Evolutionary conservation across 2,888 invertebrate genomes (phyloP).

Genomic region (Anarsia innoxiella): DNA sequence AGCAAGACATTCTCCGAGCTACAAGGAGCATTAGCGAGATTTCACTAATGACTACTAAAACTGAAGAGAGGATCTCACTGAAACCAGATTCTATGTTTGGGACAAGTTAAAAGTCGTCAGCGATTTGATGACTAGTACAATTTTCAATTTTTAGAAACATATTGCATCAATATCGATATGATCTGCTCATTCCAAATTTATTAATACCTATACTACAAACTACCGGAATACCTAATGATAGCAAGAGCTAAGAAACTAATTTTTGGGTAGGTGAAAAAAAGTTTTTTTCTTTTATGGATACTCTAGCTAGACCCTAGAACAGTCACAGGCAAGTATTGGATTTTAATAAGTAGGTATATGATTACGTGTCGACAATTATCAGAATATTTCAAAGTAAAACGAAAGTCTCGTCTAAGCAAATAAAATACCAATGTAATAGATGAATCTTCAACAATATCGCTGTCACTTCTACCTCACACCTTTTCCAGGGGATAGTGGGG

Average conservation of each 20-base stretch:
- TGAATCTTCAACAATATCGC: constrained; percentile 15
- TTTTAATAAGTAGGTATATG: not conserved
- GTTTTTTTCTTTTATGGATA: too few relatives aligned
- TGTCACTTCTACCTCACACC: constrained; percentile 16
- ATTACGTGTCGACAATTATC: not conserved
- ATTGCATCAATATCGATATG: not conserved
- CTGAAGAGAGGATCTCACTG: constrained; percentile 52
- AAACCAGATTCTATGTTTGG: constrained; percentile 27
- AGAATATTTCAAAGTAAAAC: not conserved
- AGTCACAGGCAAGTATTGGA: not conserved
- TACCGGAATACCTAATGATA: too few relatives aligned
- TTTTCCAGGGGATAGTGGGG: constrained; percentile 27
- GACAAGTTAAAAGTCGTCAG: constrained; percentile 22
- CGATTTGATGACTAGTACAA: not conserved
- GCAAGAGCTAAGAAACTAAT: too few relatives aligned
- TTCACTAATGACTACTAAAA: constrained; percentile 56
- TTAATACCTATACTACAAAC: not conserved
- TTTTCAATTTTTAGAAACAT: not conserved
- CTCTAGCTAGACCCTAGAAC: too few relatives aligned
- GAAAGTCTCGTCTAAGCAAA: not conserved
- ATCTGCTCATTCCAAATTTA: not conserved
- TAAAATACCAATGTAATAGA: not conserved
- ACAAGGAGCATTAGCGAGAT: constrained; percentile 49
- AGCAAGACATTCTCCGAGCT: constrained; percentile 21
- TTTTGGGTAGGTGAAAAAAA: too few relatives aligned